Percentiles rank a stretch among this genome's conserved stretches.
Evolutionary conservation across 2,888 invertebrate genomes (phyloP).

Genomic region (Chaitophorus viminalis): DNA sequence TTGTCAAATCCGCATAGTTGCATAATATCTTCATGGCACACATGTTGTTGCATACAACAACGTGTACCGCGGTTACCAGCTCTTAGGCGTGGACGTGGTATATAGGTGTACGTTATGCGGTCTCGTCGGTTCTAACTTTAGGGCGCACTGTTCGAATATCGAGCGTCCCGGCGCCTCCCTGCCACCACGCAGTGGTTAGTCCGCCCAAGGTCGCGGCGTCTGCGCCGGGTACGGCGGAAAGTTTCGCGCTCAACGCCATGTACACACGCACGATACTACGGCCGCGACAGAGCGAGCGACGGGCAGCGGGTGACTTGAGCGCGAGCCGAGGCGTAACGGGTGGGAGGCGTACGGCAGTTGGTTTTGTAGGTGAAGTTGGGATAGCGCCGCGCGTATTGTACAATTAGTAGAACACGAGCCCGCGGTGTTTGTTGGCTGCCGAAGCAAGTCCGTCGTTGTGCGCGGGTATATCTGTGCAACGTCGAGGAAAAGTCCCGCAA

Average conservation of each 20-base stretch:
- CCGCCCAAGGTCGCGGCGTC: conserved; percentile 60
- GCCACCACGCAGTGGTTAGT: neutral
- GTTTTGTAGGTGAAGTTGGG: conserved; percentile 41
- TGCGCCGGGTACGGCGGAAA: conserved; percentile 50
- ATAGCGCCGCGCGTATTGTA: conserved; percentile 33
- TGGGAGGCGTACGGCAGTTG: neutral
- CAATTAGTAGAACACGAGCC: conserved; percentile 59
- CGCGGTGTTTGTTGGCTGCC: conserved; percentile 19
- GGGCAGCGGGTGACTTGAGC: conserved; percentile 4
- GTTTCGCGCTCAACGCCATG: conserved; percentile 37
- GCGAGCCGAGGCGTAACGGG: neutral
- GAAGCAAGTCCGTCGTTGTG: neutral
- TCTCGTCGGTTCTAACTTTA: conserved; percentile 20
- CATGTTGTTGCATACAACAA: too few species aligned
- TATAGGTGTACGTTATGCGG: neutral
- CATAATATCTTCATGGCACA: too few species aligned
- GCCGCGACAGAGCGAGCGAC: neutral
- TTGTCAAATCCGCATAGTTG: neutral
- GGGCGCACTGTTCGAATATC: conserved; percentile 55
- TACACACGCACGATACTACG: conserved; percentile 11
- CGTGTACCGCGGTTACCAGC: too few species aligned
- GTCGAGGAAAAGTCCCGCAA: too few species aligned
- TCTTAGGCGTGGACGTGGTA: neutral
- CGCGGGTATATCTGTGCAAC: neutral
- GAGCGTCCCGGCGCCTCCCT: conserved; percentile 38